These are phyloP conservation scores for Phalacrocorax brasilianus DNA, from an alignment of 2,113 vertebrate genomes.

Conservation along the genomic window DNA sequence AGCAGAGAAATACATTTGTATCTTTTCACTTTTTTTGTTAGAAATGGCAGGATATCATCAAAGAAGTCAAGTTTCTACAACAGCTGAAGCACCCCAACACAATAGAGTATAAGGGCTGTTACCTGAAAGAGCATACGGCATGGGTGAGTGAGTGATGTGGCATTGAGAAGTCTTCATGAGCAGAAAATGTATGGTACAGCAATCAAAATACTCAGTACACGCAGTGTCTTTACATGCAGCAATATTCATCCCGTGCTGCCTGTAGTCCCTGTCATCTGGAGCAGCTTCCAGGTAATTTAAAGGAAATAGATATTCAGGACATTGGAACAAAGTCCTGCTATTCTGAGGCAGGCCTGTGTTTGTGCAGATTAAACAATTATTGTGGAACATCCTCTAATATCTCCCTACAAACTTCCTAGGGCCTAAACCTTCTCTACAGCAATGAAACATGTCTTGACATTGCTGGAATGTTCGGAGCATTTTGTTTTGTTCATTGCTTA, in stretches of 20 bases:
- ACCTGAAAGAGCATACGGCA: slow-evolving; percentile 97
- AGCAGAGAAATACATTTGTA: not conserved
- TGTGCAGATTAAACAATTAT: not conserved
- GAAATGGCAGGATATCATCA: slow-evolving; percentile 99
- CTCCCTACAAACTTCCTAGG: not conserved
- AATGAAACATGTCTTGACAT: not conserved
- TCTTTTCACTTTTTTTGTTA: slow-evolving; percentile 43
- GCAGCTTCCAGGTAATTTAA: not conserved
- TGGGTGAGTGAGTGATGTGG: slow-evolving; percentile 81
- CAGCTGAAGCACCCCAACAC: slow-evolving; percentile 97
- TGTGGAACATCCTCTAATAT: not conserved
- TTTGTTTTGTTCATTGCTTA: not conserved
- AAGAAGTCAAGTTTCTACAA: slow-evolving; percentile 95
- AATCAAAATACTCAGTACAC: not conserved
- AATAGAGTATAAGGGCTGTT: slow-evolving; percentile 98
- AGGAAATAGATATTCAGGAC: not conserved
- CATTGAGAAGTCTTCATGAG: not conserved
- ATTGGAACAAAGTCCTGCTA: not conserved
- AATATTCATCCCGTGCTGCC: not conserved
- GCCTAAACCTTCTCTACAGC: not conserved
- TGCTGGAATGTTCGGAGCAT: not conserved
- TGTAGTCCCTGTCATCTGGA: not conserved
- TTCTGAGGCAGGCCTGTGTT: not conserved
- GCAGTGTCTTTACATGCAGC: not conserved
- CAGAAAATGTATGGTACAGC: not conserved